Evolutionary conservation across 2,113 vertebrate genomes (phyloP).

Genomic region (Plestiodon gilberti): DNA sequence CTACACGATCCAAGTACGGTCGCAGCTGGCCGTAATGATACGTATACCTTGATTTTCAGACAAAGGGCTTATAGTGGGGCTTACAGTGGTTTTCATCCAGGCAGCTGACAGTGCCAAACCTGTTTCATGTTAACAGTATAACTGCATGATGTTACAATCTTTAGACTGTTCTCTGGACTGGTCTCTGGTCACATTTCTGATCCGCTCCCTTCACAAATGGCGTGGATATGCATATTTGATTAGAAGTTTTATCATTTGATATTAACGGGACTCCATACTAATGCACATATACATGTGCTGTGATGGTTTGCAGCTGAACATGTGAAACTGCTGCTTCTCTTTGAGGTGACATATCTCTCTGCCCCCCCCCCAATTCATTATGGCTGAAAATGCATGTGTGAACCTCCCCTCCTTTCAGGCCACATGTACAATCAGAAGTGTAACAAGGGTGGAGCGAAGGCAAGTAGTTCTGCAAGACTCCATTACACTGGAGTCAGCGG

Average conservation of each 20-base stretch:
- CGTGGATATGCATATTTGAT: neutral
- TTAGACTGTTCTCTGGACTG: neutral
- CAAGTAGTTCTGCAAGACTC: too few species aligned
- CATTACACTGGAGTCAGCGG: too few species aligned
- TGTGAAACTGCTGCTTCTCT: neutral
- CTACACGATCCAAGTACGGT: too few species aligned
- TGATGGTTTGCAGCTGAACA: neutral
- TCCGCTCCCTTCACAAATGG: neutral
- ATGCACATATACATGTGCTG: neutral
- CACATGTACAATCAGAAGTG: too few species aligned
- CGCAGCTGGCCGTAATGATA: too few species aligned
- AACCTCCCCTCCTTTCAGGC: neutral
- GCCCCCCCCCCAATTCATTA: neutral
- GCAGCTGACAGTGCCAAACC: neutral
- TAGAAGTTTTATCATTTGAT: neutral
- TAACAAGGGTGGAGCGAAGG: too few species aligned
- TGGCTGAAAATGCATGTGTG: neutral
- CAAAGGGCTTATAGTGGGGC: neutral
- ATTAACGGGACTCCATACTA: neutral
- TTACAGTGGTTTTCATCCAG: neutral
- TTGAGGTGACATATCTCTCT: neutral
- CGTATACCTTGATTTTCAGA: neutral
- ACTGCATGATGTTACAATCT: neutral
- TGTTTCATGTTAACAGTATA: neutral
- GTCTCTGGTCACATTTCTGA: neutral